Conservation (phyloP, 2,888 invertebrate species). For the Limnephilus auricula region DNA sequence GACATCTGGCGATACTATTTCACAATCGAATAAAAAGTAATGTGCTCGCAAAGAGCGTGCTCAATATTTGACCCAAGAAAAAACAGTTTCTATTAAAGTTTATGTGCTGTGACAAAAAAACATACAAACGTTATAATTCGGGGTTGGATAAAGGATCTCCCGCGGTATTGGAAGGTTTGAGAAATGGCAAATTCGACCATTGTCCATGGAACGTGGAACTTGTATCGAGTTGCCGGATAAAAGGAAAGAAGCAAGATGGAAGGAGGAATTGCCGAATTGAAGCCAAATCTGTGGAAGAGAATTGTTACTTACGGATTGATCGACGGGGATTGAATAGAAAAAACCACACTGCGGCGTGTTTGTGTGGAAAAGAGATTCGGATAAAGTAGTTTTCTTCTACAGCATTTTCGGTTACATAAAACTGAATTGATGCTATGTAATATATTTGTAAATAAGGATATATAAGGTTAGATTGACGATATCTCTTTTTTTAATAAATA, state of each 20-base stretch:
- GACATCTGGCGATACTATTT: conserved; percentile 45
- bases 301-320: conserved; percentile 33
- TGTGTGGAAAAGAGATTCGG: conserved; percentile 16
- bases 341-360: conserved; percentile 22
- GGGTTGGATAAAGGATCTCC: conserved; percentile 35
- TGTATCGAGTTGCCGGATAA: conserved; percentile 6
- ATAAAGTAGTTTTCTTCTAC: not conserved
- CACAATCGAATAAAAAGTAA: conserved; percentile 48
- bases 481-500: not conserved
- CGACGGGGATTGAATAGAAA: conserved; percentile 28
- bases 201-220: not conserved
- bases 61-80: conserved; percentile 45
- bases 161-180: conserved; percentile 10
- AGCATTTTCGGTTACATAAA: not conserved
- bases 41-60: conserved; percentile 30
- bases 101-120: conserved; percentile 47
- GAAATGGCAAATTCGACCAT: not conserved
- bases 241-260: not conserved
- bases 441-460: not conserved
- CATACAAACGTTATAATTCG: conserved; percentile 38
- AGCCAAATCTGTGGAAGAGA: conserved; percentile 15
- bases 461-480: not conserved
- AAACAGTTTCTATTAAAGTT: conserved; percentile 41
- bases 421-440: not conserved
- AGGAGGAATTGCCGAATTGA: not conserved